Base-by-base conservation (phyloP, 2,113 vertebrate species). In the Mohoua ochrocephala region DNA sequence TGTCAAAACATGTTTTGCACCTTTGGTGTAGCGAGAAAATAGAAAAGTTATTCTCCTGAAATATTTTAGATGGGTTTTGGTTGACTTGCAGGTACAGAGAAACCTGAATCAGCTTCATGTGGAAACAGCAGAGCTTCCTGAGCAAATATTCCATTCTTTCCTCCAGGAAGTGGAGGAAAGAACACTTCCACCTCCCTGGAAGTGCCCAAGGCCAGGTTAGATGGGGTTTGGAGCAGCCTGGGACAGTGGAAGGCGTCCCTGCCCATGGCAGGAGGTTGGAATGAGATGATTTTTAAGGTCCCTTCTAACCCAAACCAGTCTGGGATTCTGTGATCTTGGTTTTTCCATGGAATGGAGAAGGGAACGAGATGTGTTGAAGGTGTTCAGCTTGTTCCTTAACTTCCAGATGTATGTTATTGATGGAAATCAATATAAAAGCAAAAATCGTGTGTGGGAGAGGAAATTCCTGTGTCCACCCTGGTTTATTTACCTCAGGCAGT, bases 371-470 rank as follows among this genome's bases (percentile, higher is more conserved):
- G 6, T 13, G 10, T 75, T 91, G 22, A 49, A 49, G 5, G 6
- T 24, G 2, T 33, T 70, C 16, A 4, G 8, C 18, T 59, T 37
- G 16, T 56, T 53, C 37, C 44, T 63, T 39, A 30, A 2, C 27
- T 78, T 77, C 50, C 13, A 24, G 20, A n/a, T 44, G 0, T 10
- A 1, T 2, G 15, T 35, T 42, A 5, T 1, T 50, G 8, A 54
- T 26, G 6, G 4, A 64, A 71, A 54, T 18, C 41, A 17, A 3
- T 10, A 12, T 24, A 6, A 45, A 44, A 56, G 9, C 19, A 11
- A 27, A 41, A 41, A 13, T 10, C 13, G 14, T 21, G 8, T 8
- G 31, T 3, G 4, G 54, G 63, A 16, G 30, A 42, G 61, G 71
- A 27, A 44, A 15, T 17, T 79, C 31, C 47, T 4, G 9, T 8